Percentiles rank a stretch among this genome's conserved stretches.
These are phyloP conservation scores for Xiphophorus birchmanni DNA, from an alignment of 2,797 vertebrate genomes.

Conservation along the genomic window DNA sequence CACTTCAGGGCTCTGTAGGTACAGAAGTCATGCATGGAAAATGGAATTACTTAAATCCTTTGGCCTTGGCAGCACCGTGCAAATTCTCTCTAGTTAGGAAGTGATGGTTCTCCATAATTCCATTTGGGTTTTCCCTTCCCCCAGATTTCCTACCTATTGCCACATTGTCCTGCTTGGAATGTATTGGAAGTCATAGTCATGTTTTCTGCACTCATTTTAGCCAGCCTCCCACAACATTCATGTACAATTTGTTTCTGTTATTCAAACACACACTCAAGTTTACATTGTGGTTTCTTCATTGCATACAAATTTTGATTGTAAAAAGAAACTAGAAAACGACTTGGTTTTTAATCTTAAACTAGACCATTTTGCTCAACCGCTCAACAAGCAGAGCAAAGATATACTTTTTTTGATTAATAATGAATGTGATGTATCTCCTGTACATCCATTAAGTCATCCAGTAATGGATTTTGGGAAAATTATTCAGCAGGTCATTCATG, in stretches of 20 bases:
- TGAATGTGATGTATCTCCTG: slow-evolving; percentile 29
- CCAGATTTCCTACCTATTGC: slow-evolving; percentile 62
- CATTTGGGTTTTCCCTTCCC: slow-evolving; percentile 64
- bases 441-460: slow-evolving; percentile 36
- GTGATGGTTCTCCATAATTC: slow-evolving; percentile 72
- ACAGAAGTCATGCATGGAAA: slow-evolving; percentile 79
- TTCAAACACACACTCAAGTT: neutral
- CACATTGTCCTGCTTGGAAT: slow-evolving; percentile 48
- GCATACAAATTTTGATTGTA: slow-evolving; percentile 14
- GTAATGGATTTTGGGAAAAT: slow-evolving; percentile 41
- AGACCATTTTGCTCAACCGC: slow-evolving; percentile 1
- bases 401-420: slow-evolving; percentile 39
- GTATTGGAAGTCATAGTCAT: slow-evolving; percentile 33
- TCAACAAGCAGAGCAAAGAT: slow-evolving; percentile 7
- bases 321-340: slow-evolving; percentile 11
- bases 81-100: slow-evolving; percentile 76
- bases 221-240: slow-evolving; percentile 59
- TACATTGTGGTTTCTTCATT: slow-evolving; percentile 6
- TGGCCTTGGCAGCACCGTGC: slow-evolving; percentile 71
- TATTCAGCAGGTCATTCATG: slow-evolving; percentile 33
- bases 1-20: slow-evolving; percentile 68
- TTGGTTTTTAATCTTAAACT: slow-evolving; percentile 2
- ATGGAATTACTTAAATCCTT: slow-evolving; percentile 79
- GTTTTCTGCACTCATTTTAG: slow-evolving; percentile 57
- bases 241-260: neutral